A percentile compares a stretch with the other conserved stretches of the same genome.
phyloP scores from a whole-genome alignment of 2,888 invertebrate species.

The Agonopterix subpropinquella region DNA sequence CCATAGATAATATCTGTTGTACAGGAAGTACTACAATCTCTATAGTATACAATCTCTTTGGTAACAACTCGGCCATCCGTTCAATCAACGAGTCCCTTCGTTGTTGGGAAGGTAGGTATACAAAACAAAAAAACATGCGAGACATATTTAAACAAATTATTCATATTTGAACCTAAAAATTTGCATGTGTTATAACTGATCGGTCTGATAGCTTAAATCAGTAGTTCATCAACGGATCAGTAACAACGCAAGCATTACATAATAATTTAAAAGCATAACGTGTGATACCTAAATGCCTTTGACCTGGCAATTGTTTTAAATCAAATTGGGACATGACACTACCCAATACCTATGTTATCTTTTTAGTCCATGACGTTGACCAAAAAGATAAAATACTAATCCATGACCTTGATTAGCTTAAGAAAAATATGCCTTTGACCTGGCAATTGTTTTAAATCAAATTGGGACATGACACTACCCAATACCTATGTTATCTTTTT shows the following conservation, averaged over 20 bases:
- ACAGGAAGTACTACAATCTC: no score
- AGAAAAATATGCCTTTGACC: no score
- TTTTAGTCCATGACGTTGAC: no score
- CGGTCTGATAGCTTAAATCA: background rate
- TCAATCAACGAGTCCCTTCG: background rate
- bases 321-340: no score
- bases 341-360: no score
- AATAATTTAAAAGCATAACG: background rate
- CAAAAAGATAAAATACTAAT: background rate
- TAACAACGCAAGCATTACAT: background rate
- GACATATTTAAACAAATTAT: background rate
- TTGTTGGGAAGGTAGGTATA: background rate
- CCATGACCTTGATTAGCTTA: no score
- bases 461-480: no score
- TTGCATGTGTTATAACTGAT: no score
- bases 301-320: background rate
- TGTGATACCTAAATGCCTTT: background rate
- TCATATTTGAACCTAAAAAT: background rate
- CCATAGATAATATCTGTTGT: no score
- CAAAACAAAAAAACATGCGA: background rate
- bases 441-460: background rate
- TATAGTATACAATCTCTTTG: no score
- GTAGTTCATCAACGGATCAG: background rate
- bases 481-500: no score
- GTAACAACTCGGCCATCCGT: slow-evolving; percentile 2